These are phyloP conservation scores for Exaiptasia diaphana DNA, from an alignment of 64 coral and sea anemone species.

Conservation along the genomic window DNA sequence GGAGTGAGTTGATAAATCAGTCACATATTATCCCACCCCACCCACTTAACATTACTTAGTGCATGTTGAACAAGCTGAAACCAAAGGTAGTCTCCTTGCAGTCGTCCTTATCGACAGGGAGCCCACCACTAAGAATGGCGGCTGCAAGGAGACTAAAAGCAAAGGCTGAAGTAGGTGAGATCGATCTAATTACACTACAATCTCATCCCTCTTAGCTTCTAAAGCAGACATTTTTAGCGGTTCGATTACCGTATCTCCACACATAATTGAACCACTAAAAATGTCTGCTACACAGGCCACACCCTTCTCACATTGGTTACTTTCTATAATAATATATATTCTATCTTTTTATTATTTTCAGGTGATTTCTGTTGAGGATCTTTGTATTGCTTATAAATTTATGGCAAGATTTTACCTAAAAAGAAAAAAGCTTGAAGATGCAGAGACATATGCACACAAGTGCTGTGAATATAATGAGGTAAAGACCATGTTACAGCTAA, in stretches of 20 bases:
- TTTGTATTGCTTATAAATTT: constrained; percentile 56
- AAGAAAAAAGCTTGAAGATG: constrained; percentile 67
- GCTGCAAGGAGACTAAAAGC: too few relatives aligned
- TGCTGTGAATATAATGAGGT: constrained; percentile 88
- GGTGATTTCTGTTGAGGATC: constrained; percentile 68
- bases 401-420: constrained; percentile 72
- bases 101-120: too few relatives aligned
- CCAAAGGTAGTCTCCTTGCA: too few relatives aligned
- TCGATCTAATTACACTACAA: background rate
- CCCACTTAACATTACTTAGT: too few relatives aligned
- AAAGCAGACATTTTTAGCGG: too few relatives aligned
- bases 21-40: too few relatives aligned
- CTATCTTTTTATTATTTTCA: background rate
- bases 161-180: background rate
- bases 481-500: background rate
- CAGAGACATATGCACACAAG: constrained; percentile 77
- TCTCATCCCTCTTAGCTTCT: too few relatives aligned
- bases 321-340: background rate
- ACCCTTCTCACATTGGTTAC: background rate
- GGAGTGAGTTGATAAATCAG: too few relatives aligned
- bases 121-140: too few relatives aligned
- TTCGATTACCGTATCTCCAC: too few relatives aligned
- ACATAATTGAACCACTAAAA: background rate
- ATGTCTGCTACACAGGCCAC: background rate
- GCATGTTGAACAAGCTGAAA: too few relatives aligned